Evolutionary conservation across 1,140 invertebrate species (phyloP).

Genomic region (Neotoxoptera formosana): DNA sequence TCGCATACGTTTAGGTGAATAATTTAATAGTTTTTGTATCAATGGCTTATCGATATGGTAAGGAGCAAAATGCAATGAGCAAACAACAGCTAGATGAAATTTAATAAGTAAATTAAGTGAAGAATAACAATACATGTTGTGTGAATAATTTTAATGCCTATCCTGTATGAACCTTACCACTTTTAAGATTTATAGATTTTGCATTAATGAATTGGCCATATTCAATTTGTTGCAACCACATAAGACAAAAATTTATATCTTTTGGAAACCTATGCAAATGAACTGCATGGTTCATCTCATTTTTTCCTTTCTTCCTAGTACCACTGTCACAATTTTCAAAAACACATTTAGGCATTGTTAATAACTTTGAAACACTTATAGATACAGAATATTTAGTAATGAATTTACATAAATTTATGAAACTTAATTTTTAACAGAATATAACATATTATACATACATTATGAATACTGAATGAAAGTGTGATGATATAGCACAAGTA

Average conservation of each 20-base stretch:
- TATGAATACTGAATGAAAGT: too few species aligned
- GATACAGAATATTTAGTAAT: too few species aligned
- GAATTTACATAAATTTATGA: too few species aligned
- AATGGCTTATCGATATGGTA: constrained; percentile 12
- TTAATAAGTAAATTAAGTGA: not conserved
- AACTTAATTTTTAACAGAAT: too few species aligned
- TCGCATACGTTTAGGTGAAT: constrained; percentile 1
- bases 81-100: not conserved
- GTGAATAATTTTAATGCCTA: not conserved
- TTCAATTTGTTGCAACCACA: constrained; percentile 7
- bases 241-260: not conserved
- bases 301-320: not conserved
- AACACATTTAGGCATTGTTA: not conserved
- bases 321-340: not conserved
- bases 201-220: not conserved
- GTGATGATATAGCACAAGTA: too few species aligned
- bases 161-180: not conserved
- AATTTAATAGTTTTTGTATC: constrained; percentile 24
- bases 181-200: not conserved
- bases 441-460: too few species aligned
- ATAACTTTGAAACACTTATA: too few species aligned
- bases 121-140: not conserved
- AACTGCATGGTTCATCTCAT: not conserved
- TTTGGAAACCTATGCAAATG: too few species aligned
- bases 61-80: constrained; percentile 27